phyloP scores from a whole-genome alignment of 2,797 vertebrate genomes.

The Falco novaeseelandiae region DNA sequence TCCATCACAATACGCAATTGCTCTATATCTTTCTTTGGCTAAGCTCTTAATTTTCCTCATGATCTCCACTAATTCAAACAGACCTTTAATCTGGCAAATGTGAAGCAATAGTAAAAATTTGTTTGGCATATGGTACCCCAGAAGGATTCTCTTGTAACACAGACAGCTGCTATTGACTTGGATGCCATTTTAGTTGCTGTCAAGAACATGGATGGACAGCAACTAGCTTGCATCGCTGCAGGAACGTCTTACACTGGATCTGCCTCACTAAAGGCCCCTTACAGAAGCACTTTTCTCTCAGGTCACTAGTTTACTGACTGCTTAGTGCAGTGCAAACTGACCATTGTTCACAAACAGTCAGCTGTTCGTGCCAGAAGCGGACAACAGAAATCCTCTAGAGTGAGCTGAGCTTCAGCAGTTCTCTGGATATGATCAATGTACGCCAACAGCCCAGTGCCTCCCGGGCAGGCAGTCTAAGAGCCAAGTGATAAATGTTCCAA shows the following conservation, averaged over 20 bases:
- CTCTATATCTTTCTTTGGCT: background rate
- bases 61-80: background rate
- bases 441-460: background rate
- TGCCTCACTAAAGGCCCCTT: background rate
- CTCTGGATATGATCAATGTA: background rate
- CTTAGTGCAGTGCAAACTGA: background rate
- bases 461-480: background rate
- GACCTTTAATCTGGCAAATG: background rate
- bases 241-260: constrained; percentile 12
- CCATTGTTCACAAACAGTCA: background rate
- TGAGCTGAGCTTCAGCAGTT: background rate
- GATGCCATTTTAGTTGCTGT: constrained; percentile 40
- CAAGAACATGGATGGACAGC: constrained; percentile 11
- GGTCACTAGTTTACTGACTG: background rate
- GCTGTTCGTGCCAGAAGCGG: background rate
- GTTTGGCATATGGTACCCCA: background rate
- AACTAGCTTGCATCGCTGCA: background rate
- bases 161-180: constrained; percentile 18
- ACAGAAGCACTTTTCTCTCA: constrained; percentile 25
- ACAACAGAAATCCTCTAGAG: background rate
- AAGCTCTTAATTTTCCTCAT: background rate
- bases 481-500: constrained; percentile 5
- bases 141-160: constrained; percentile 16
- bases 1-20: background rate
- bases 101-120: background rate